phyloP scores from a whole-genome alignment of 2,113 vertebrate genomes.

The Xiphorhynchus elegans region DNA sequence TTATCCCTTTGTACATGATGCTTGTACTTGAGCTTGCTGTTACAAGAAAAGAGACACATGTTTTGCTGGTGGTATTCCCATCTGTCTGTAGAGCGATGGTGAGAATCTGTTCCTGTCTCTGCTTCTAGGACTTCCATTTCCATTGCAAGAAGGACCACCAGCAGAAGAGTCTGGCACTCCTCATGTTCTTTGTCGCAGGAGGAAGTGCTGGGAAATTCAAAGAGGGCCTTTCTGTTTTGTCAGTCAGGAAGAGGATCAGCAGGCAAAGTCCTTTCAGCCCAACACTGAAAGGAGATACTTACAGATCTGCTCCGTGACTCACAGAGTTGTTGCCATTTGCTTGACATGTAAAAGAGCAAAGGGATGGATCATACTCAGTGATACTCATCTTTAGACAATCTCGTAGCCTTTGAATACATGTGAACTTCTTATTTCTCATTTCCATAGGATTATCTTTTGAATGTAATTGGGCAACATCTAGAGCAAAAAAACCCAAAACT shows the following conservation, averaged over 20 bases:
- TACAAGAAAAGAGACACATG: background rate
- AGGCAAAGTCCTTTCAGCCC: background rate
- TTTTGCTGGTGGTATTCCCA: background rate
- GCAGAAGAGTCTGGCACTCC: background rate
- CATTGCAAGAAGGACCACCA: background rate
- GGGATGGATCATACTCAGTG: no score
- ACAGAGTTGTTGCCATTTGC: background rate
- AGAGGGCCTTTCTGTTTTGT: background rate
- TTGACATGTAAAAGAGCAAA: background rate
- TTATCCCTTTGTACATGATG: background rate
- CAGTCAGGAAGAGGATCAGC: background rate
- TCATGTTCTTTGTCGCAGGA: accelerated
- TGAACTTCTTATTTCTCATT: background rate
- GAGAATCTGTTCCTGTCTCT: background rate
- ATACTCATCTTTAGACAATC: background rate
- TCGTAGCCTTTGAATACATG: background rate
- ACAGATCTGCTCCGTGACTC: accelerated
- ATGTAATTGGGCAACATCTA: accelerated
- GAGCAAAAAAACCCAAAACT: background rate
- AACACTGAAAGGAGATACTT: background rate
- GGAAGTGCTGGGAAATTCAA: background rate
- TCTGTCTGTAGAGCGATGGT: background rate
- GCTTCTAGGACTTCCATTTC: background rate
- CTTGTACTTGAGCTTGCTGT: background rate
- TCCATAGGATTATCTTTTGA: background rate